phyloP scores from a whole-genome alignment of 2,113 vertebrate species.

The Aix galericulata region DNA sequence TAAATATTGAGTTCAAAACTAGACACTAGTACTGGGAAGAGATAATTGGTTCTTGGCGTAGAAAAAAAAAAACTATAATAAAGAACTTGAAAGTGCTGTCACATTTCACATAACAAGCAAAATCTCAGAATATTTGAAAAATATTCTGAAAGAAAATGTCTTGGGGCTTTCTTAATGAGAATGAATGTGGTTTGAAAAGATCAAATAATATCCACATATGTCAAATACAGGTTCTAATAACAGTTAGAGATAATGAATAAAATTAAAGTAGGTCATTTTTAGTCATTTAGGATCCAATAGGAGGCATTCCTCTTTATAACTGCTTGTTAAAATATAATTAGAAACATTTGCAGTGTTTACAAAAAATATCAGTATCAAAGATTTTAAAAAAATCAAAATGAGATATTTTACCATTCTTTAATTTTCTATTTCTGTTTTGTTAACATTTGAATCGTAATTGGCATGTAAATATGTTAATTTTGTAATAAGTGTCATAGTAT shows the following conservation, averaged over 20 bases:
- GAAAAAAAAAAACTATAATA: constrained; percentile 80
- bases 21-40: constrained; percentile 73
- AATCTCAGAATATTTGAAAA: constrained; percentile 84
- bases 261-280: constrained; percentile 84
- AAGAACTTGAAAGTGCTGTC: constrained; percentile 87
- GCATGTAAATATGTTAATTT: constrained; percentile 58
- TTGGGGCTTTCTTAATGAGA: constrained; percentile 83
- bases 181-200: constrained; percentile 85
- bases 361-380: constrained; percentile 53
- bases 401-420: constrained; percentile 50
- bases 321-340: constrained; percentile 79
- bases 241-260: constrained; percentile 82
- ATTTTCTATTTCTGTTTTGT: constrained; percentile 65
- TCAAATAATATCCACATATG: constrained; percentile 83
- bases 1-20: constrained; percentile 81
- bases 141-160: constrained; percentile 83
- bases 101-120: constrained; percentile 83
- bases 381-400: constrained; percentile 51
- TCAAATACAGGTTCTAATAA: constrained; percentile 83
- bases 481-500: neutral
- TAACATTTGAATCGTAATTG: constrained; percentile 51
- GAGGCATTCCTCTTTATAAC: constrained; percentile 65
- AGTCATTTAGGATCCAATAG: constrained; percentile 77
- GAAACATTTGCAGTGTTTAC: constrained; percentile 72
- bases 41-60: constrained; percentile 84